Base-by-base conservation (phyloP, 2,888 invertebrate species). In the Tuta absoluta region DNA sequence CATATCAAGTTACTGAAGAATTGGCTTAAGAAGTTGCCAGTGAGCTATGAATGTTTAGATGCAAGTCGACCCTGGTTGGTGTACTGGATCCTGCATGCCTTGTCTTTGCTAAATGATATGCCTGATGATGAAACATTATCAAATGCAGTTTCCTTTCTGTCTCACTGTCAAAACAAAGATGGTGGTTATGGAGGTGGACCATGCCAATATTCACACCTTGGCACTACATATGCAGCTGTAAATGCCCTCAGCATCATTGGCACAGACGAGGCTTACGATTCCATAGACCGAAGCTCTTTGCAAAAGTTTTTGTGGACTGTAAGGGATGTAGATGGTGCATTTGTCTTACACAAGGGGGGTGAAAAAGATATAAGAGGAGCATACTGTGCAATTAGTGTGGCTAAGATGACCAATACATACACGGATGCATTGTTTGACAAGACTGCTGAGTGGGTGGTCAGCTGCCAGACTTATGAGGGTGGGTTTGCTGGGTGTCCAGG, bases 401-500 rank as follows among this genome's bases (percentile, higher is more conserved):
- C 99, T 14, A 96, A 95, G 80, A 87, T 99, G 60, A 96, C 97
- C 4, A 96, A 97, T 76, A 93, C 96, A 63, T 95, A 94, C 67
- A 94, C 94, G 38, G 94, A 95, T 51, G 93, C 95, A 67, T 87
- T 99, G 67, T 97, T 98, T 89, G 94, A 95, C 69, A 95, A 95
- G 63, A 96, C 98, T 12, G 96, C 96, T 0, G 96, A 98, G 78
- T 99, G 99, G 99, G 95, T 99, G 75, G 93, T 95, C 0, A 95
- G 96, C 71, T 99, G 99, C 91, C 99, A 99, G 87, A 98, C 98
- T 0, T 99, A 99, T 90, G 99, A 99, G 89, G 99, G 99, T 53
- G 99, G 99, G 0, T 99, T 99, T 92, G 96, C 96, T 48, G 99
- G 98, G 0, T 95, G 84, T 67, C 91, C 91, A 19, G 98, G 97